Conservation (phyloP, 2,797 vertebrate species). For the Cynopterus sphinx region DNA sequence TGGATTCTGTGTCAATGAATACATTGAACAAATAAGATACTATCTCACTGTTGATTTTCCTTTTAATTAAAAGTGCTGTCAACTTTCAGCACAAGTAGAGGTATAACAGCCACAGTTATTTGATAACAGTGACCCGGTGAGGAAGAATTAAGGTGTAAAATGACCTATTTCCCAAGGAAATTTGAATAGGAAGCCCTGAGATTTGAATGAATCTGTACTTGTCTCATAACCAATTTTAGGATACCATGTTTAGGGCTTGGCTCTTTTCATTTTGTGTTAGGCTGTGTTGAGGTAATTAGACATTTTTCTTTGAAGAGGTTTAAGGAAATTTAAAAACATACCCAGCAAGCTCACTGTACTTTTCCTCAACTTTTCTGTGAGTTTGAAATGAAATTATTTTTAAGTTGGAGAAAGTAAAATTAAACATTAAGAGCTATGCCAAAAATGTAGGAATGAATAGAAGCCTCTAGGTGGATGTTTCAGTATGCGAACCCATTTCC, state of each 20-base stretch:
- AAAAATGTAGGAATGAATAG: not conserved
- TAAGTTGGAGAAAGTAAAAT: constrained; percentile 3
- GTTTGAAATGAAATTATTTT: not conserved
- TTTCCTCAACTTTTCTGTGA: not conserved
- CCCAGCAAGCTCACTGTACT: not conserved
- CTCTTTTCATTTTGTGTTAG: constrained; percentile 12
- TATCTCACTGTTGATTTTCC: constrained; percentile 72
- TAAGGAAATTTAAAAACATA: constrained; percentile 19
- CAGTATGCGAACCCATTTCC: not conserved
- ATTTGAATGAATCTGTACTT: constrained; percentile 42
- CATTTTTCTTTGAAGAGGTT: constrained; percentile 19
- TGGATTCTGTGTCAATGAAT: constrained; percentile 63
- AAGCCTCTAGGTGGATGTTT: not conserved
- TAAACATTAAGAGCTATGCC: not conserved
- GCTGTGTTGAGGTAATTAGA: not conserved
- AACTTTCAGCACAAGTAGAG: constrained; percentile 44
- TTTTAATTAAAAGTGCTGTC: constrained; percentile 69
- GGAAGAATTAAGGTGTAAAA: constrained; percentile 55
- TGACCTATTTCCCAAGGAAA: constrained; percentile 61
- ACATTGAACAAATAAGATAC: constrained; percentile 73
- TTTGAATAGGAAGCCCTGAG: constrained; percentile 55
- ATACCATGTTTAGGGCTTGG: not conserved
- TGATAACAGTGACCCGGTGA: constrained; percentile 55
- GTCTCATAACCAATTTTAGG: constrained; percentile 26
- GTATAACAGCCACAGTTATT: constrained; percentile 61